Evolutionary conservation across 2,797 vertebrate genomes (phyloP), one percentile per base, ranked within the genome.

Genomic region (Harpagifer antarcticus): DNA sequence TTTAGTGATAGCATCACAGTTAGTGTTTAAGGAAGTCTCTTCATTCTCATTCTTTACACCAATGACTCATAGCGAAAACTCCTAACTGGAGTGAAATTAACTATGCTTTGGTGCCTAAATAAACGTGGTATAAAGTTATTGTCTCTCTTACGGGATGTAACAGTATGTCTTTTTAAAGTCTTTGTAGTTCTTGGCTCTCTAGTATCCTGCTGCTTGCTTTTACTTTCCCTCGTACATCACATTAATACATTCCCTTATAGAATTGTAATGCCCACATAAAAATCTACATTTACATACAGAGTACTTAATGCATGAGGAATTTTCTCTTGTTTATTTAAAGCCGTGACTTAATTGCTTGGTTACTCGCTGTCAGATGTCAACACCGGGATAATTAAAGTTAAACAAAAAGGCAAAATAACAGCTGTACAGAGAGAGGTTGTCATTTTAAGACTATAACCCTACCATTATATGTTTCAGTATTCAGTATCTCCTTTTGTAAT

Each of bases 211-310:
- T 37, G 56, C 43, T 50, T 54, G 7, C 0, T 31, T 56, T 15
- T 17, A 37, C 16, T 5, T 33, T 5, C 2, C 2, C 5, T 59
- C 50, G 48, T 9, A 42, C 19, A 73, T 56, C 27, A 65, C 17
- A 49, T 45, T 14, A 15, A 58, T 63, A 53, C 66, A 48, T 20
- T 19, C 31, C 53, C 68, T 45, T 40, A 42, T 53, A 23, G 11
- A 67, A 53, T 27, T 70, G 73, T 56, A 78, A 70, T 60, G 20
- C 17, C n/a, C 53, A 57, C 45, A 50, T 78, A 31, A 66, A 78
- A 70, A 37, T 37, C 0, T 44, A 33, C 14, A 48, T 78, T 73
- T 75, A 52, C 65, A 47, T 61, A 64, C 40, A 9, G 37, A 50
- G 9, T 49, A 16, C 44, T 70, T 57, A 16, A 61, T 61, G 16